Evolutionary conservation across 2,113 vertebrate genomes (phyloP), one percentile per base, ranked within the genome.

Genomic region (Cercopithecus mona): DNA sequence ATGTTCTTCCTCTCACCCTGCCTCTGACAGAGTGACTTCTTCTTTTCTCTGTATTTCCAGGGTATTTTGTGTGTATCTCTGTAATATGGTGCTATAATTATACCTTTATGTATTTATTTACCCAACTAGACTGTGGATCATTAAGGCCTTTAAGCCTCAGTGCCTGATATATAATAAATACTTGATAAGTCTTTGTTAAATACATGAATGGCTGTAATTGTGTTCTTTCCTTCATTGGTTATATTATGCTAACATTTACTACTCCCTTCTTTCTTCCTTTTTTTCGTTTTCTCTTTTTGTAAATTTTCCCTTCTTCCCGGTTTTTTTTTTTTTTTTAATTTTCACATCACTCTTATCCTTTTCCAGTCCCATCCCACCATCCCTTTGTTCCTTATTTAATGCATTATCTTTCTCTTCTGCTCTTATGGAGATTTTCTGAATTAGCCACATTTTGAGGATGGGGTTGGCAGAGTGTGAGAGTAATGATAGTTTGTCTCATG

Each of bases 31-130:
- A 81, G 52, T 50, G 85, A 30, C n/a, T 95, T 72, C 32, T 45
- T 85, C 32, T 40, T 23, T 94, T 92, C 57, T 96, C 40, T 85
- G 17, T 84, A 82, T 85, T 95, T 93, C 87, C 70, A 35, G n/a
- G n/a, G 13, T 61, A 50, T 89, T 96, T 94, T 83, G 4, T 79
- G 38, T 95, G 16, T 68, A 6, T 85, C 4, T 73, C 14, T 90
- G 3, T 90, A 72, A 40, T 70, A 48, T 1, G 18, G 45, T 86
- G 11, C 48, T 78, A 2, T 59, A 50, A 61, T 57, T 92, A 20
- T 92, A 89, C 89, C 70, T 85, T 61, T 89, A 45, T 23, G 23
- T 50, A 55, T 86, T 92, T 92, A 88, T 92, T 92, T 96, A 48
- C 40, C 57, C 82, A 93, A 35, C 43, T 82, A 50, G n/a, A 88